phyloP scores from a whole-genome alignment of 2,888 invertebrate species.

The Eristalinus aeneus region DNA sequence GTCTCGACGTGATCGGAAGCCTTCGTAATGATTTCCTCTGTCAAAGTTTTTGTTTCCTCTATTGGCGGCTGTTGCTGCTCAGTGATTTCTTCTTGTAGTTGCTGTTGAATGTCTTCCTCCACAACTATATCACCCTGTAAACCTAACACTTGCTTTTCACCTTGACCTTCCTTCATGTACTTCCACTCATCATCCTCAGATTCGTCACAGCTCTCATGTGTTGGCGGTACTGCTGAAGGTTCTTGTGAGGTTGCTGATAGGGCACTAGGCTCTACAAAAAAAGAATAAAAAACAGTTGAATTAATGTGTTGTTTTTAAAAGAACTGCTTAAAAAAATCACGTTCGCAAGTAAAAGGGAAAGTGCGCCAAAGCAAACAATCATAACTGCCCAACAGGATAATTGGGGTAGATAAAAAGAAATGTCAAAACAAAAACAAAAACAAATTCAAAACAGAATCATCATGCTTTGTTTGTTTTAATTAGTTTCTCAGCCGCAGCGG shows the following conservation, averaged over 20 bases:
- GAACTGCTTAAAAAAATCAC: not conserved
- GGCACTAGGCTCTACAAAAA: slow-evolving; percentile 37
- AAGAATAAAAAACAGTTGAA: not conserved
- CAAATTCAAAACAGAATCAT: not conserved
- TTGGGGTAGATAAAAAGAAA: not conserved
- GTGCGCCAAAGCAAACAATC: not conserved
- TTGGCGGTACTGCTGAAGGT: slow-evolving; percentile 54
- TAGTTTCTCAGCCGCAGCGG: not conserved
- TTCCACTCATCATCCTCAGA: slow-evolving; percentile 92
- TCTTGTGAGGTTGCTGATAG: slow-evolving; percentile 49
- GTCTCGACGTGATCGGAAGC: slow-evolving; percentile 39
- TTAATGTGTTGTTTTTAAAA: not conserved
- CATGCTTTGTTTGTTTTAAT: not conserved
- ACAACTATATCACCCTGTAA: slow-evolving; percentile 56
- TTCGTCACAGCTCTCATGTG: slow-evolving; percentile 64
- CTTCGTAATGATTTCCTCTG: slow-evolving; percentile 34
- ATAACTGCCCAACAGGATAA: not conserved
- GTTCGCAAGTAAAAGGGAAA: not conserved
- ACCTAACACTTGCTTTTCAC: slow-evolving; percentile 76
- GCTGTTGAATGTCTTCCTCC: slow-evolving; percentile 51
- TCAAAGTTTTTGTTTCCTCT: slow-evolving; percentile 10
- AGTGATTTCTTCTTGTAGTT: slow-evolving; percentile 21
- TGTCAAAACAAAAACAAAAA: not conserved
- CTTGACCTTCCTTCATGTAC: slow-evolving; percentile 86
- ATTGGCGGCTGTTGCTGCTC: slow-evolving; percentile 17